Conservation (phyloP, 2,888 invertebrate genomes). For the Drosophila eohydei region DNA sequence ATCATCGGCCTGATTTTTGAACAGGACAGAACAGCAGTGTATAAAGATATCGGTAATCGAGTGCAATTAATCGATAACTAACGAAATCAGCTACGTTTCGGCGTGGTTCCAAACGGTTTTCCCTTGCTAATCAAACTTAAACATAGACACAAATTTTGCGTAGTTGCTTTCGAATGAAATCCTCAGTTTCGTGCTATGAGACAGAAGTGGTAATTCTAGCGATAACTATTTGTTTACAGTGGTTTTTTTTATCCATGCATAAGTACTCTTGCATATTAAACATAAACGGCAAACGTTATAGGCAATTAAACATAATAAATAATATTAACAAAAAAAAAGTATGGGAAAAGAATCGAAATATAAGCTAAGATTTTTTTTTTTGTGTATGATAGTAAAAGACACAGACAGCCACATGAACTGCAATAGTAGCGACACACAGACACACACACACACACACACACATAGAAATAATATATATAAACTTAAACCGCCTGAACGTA, state of each 20-base stretch:
- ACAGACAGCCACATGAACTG: slow-evolving; percentile 17
- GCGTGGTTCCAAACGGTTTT: slow-evolving; percentile 8
- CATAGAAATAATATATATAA: slow-evolving; percentile 9
- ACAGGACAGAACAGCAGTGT: neutral
- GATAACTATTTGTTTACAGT: slow-evolving; percentile 24
- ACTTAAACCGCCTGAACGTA: slow-evolving; percentile 23
- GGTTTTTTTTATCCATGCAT: slow-evolving; percentile 8
- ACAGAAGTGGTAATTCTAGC: slow-evolving; percentile 18
- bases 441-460: slow-evolving; percentile 17
- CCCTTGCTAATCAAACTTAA: slow-evolving; percentile 22
- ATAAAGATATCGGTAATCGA: slow-evolving; percentile 7
- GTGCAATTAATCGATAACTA: slow-evolving; percentile 23
- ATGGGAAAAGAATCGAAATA: slow-evolving; percentile 9
- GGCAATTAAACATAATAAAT: slow-evolving; percentile 33
- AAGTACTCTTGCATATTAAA: slow-evolving; percentile 33
- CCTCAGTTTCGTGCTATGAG: slow-evolving; percentile 19
- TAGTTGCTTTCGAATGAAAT: slow-evolving; percentile 26
- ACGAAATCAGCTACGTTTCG: slow-evolving; percentile 1
- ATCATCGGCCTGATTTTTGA: neutral
- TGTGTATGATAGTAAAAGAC: slow-evolving; percentile 64
- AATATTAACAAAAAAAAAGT: slow-evolving; percentile 11
- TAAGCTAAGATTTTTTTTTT: slow-evolving; percentile 50
- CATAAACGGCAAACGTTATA: slow-evolving; percentile 37
- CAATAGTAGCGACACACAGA: slow-evolving; percentile 24
- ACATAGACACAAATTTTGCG: slow-evolving; percentile 31